Base-by-base conservation (phyloP, 2,888 invertebrate genomes). In the Boloria selene region DNA sequence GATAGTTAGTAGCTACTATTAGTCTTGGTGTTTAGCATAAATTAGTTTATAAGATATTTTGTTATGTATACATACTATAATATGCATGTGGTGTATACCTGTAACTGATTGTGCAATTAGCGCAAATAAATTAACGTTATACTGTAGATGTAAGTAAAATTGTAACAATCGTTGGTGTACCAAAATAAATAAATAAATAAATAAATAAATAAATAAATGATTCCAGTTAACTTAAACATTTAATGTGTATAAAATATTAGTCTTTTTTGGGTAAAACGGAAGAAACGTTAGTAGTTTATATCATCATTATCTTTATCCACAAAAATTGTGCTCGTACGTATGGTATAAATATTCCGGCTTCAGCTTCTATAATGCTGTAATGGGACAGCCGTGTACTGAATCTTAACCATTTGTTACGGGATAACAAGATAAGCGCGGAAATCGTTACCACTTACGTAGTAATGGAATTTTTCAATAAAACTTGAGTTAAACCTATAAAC, bases 321-420 rank as follows among this genome's bases (percentile, higher is more conserved):
- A 50, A 49, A 59, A 59, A 26, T 50, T 14, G 17, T 47, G 26
- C 31, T 17, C 49, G 49, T 59, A 31, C 59, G 31, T 49, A 47
- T 49, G 31, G 7, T 49, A 38, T 7, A 31, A 31, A 31, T 16
- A 59, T 49, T 38, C 14, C 49, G 49, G 31, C 49, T 14, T 17
- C 6, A 16, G 17, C 26, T 31, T 59, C 56, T 22, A 31, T 31
- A 55, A 54, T 47, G 51, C 13, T 45, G 38, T 58, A 52, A 64
- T 52, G 58, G 45, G 52, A 52, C 58, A 64, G 56, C 16, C 51
- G 17, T 51, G 63, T 44, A 56, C 47, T 31, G 45, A 58, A 58
- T 64, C 58, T 64, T 45, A 17, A 44, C 17, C 45, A 64, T 64
- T 64, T 64, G 52, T 64, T 47, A 47, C 7, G 18, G 58, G 58